These are phyloP conservation scores for Pristiophorus japonicus DNA, from an alignment of 2,113 vertebrate genomes.

Conservation along the genomic window DNA sequence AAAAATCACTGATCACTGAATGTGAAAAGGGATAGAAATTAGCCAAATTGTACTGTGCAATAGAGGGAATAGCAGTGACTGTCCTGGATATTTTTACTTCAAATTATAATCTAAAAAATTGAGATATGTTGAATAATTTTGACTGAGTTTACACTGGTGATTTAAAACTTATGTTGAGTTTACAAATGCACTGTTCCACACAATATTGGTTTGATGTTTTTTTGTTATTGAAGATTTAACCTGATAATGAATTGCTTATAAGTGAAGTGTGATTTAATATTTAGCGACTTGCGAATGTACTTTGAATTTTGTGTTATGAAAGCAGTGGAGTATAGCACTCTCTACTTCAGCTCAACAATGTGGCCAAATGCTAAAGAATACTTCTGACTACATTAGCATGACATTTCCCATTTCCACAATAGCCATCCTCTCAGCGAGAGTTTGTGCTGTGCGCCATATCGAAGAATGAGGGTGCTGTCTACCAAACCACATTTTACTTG, in stretches of 20 bases:
- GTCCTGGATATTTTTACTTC: background rate
- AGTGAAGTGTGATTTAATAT: background rate
- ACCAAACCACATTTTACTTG: background rate
- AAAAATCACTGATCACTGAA: background rate
- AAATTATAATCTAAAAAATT: background rate
- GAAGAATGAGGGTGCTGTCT: background rate
- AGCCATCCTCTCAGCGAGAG: background rate
- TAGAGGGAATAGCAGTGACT: background rate
- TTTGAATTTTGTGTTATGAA: background rate
- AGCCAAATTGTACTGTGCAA: background rate
- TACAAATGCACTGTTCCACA: conserved; percentile 26
- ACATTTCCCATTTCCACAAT: background rate
- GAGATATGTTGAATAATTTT: background rate
- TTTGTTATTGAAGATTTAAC: background rate
- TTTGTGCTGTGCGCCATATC: background rate
- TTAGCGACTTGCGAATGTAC: background rate
- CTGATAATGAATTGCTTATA: background rate
- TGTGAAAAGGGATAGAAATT: background rate
- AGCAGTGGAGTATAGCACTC: background rate
- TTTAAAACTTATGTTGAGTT: background rate
- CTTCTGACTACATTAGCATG: background rate
- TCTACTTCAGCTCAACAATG: background rate
- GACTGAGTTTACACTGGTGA: background rate
- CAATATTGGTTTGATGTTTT: too few species aligned
- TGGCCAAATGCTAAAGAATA: background rate